Conservation (phyloP, 2,797 vertebrate genomes). For the Vultur gryphus region DNA sequence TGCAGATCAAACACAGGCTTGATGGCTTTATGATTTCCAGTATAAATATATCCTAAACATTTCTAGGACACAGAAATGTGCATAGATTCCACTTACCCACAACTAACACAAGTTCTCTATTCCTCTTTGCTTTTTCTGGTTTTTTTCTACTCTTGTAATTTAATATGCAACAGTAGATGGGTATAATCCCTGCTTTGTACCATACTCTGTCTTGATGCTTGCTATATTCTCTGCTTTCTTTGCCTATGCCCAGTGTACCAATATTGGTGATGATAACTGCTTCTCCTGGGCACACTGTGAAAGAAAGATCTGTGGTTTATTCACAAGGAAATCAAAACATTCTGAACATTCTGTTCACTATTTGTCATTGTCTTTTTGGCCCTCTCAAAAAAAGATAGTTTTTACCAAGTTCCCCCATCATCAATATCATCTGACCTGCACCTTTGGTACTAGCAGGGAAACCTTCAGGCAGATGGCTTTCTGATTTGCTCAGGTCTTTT, state of each 20-base stretch:
- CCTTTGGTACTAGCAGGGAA: neutral
- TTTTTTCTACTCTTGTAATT: neutral
- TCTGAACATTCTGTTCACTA: neutral
- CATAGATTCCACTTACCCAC: neutral
- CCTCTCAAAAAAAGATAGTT: neutral
- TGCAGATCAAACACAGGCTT: neutral
- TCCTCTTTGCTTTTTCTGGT: neutral
- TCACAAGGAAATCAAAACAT: neutral
- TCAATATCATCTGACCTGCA: neutral
- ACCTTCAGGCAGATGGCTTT: neutral
- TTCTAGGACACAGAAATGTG: neutral
- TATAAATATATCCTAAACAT: neutral
- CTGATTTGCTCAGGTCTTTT: neutral
- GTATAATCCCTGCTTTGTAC: neutral
- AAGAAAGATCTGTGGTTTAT: neutral
- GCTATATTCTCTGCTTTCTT: neutral
- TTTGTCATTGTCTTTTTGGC: neutral
- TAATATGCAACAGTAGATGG: neutral
- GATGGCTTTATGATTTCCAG: neutral
- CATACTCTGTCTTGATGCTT: neutral
- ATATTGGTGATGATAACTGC: neutral
- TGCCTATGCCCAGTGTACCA: neutral
- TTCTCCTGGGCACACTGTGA: neutral
- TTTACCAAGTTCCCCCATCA: neutral
- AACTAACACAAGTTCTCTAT: neutral